A percentile compares a stretch with the other conserved stretches of the same genome.
Conservation (phyloP, 2,113 vertebrate species). For the Entelurus aequoreus region DNA sequence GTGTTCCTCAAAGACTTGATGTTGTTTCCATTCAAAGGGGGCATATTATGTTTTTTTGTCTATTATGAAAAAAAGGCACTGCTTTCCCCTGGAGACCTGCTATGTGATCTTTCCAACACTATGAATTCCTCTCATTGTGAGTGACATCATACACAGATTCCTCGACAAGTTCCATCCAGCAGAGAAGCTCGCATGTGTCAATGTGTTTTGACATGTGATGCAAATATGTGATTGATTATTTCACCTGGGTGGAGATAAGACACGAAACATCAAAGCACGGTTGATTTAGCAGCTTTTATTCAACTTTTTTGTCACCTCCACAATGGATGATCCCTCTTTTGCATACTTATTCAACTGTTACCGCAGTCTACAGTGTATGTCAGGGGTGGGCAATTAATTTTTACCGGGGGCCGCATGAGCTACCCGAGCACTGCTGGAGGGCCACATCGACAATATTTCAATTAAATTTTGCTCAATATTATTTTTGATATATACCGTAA, state of each 20-base stretch:
- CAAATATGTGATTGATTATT: slow-evolving; percentile 41
- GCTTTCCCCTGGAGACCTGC: slow-evolving; percentile 14
- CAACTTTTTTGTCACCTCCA: not conserved
- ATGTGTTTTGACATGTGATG: slow-evolving; percentile 19
- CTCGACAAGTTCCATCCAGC: slow-evolving; percentile 62
- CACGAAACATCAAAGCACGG: slow-evolving; percentile 30
- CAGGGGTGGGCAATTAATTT: too few relatives aligned
- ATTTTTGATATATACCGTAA: too few relatives aligned
- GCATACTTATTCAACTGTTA: not conserved
- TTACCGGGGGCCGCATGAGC: too few relatives aligned
- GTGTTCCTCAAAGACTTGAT: slow-evolving; percentile 14
- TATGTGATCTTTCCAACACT: slow-evolving; percentile 38
- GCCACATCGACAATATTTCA: too few relatives aligned
- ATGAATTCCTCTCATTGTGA: slow-evolving; percentile 49
- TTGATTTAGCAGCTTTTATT: not conserved
- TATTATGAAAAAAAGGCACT: slow-evolving; percentile 17
- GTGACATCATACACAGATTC: slow-evolving; percentile 67
- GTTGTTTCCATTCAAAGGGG: slow-evolving; percentile 31
- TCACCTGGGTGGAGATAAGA: slow-evolving; percentile 22
- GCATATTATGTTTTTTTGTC: not conserved
- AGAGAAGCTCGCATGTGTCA: slow-evolving; percentile 31
- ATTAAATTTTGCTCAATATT: too few relatives aligned
- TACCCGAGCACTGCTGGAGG: too few relatives aligned
- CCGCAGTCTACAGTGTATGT: not conserved
- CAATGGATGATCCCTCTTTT: not conserved